phyloP scores from a whole-genome alignment of 2,797 vertebrate genomes.

The Trachurus trachurus region DNA sequence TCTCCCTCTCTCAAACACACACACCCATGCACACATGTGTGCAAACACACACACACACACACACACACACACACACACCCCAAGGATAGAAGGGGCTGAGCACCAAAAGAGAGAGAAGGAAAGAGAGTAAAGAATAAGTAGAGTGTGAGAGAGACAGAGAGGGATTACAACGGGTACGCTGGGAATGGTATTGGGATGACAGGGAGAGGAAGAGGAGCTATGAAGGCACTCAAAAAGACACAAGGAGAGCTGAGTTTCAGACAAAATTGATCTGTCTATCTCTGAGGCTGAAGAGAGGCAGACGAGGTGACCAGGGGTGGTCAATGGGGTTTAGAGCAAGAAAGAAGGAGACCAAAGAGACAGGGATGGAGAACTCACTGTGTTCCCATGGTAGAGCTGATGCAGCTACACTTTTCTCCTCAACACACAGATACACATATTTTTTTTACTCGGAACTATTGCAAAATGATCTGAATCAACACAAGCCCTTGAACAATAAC shows the following conservation, averaged over 20 bases:
- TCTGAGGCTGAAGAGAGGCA: conserved; percentile 42
- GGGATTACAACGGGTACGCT: conserved; percentile 65
- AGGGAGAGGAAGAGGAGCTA: conserved; percentile 58
- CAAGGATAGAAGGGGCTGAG: conserved; percentile 45
- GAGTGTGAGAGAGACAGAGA: conserved; percentile 58
- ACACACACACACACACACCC: conserved; percentile 27
- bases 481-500: neutral
- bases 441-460: neutral
- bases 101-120: conserved; percentile 44
- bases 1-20: neutral
- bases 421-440: neutral
- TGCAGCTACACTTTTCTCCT: neutral
- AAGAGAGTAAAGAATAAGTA: conserved; percentile 64
- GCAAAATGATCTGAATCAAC: neutral
- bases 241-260: conserved; percentile 60
- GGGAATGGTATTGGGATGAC: conserved; percentile 60
- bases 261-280: conserved; percentile 74
- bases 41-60: conserved; percentile 30
- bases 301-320: conserved; percentile 42
- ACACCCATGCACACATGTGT: conserved; percentile 24
- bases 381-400: conserved; percentile 25
- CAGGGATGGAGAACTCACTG: conserved; percentile 6
- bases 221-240: conserved; percentile 67
- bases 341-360: conserved; percentile 14
- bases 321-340: conserved; percentile 40